phyloP scores from a whole-genome alignment of 2,113 vertebrate genomes.

The Chroicocephalus ridibundus region DNA sequence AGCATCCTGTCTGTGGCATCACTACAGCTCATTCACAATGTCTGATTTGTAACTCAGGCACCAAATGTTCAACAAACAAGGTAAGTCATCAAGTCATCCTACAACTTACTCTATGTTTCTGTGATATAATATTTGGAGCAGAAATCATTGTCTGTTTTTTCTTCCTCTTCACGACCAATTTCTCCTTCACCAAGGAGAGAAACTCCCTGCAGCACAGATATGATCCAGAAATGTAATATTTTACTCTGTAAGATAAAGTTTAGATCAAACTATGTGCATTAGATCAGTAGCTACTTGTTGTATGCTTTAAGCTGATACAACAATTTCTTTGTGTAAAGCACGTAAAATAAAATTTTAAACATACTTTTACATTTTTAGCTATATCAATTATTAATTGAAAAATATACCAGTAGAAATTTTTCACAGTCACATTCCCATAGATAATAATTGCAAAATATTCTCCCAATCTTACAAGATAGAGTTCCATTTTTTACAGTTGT shows the following conservation, averaged over 20 bases:
- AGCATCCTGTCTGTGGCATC: not conserved
- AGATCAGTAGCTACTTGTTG: not conserved
- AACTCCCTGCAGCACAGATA: not conserved
- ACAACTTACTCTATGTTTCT: not conserved
- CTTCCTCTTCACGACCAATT: not conserved
- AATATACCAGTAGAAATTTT: not conserved
- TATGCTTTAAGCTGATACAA: not conserved
- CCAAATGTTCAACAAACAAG: not conserved
- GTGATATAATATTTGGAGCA: not conserved
- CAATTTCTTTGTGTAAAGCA: not conserved
- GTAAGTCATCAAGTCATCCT: not conserved
- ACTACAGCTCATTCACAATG: not conserved
- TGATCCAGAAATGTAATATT: not conserved
- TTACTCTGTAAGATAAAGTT: not conserved
- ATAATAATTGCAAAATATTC: not conserved
- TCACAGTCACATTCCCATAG: not conserved
- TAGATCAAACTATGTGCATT: not conserved
- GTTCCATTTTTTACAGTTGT: not conserved
- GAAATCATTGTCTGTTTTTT: not conserved
- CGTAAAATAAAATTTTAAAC: not conserved
- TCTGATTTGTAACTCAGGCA: not conserved
- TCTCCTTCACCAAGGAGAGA: constrained; percentile 29
- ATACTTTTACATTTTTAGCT: not conserved
- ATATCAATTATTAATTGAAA: not conserved
- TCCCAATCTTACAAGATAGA: not conserved